phyloP scores from a whole-genome alignment of 2,113 vertebrate species.

The Microcebus lehilahytsara region DNA sequence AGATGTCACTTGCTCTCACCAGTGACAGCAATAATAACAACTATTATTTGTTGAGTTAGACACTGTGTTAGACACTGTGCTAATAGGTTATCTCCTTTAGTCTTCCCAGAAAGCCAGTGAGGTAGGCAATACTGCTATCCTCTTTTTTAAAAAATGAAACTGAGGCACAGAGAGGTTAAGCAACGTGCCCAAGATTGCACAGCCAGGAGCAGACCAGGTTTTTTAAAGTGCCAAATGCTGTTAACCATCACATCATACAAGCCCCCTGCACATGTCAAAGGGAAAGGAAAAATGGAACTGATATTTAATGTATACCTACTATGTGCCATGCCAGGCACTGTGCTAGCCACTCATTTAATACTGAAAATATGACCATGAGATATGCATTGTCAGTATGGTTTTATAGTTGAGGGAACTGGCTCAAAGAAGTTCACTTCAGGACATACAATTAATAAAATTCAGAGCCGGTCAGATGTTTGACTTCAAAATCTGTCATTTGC shows the following conservation, averaged over 20 bases:
- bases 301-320: neutral
- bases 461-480: neutral
- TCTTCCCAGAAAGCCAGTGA: conserved; percentile 2
- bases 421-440: neutral
- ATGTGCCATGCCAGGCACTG: neutral
- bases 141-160: conserved; percentile 36
- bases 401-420: conserved; percentile 6
- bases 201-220: neutral
- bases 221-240: neutral
- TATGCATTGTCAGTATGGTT: neutral
- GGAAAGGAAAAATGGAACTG: neutral
- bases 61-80: neutral
- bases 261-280: neutral
- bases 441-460: neutral
- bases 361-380: neutral
- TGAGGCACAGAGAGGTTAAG: neutral
- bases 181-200: neutral
- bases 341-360: neutral
- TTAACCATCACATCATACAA: neutral
- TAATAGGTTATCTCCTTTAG: neutral
- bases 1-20: neutral
- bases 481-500: neutral
- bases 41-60: neutral
- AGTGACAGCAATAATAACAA: neutral
- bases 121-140: neutral